Base-by-base conservation (phyloP, 1,140 invertebrate genomes). In the Parapsyche elsis region DNA sequence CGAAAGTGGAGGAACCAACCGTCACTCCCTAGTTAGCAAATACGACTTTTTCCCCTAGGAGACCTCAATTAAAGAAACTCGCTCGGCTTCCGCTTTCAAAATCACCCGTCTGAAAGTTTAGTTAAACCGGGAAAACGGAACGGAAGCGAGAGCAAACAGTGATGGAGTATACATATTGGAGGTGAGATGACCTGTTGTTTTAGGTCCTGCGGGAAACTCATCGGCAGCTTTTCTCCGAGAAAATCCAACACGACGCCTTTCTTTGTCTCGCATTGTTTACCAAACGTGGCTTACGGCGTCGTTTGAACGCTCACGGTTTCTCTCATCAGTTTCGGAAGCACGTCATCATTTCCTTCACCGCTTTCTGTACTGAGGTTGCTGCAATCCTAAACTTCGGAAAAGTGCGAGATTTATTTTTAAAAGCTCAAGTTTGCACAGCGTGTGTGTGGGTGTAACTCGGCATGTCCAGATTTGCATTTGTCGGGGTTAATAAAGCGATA, bases 391-490 rank as follows among this genome's bases (percentile, higher is more conserved):
- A n/a, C n/a, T n/a, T n/a, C n/a, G n/a, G n/a, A n/a, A n/a, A n/a
- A n/a, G n/a, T n/a, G n/a, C n/a, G n/a, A n/a, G n/a, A n/a, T n/a
- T n/a, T n/a, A 4, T 38, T 38, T 38, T 38, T 38, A 4, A 38
- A 38, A 38, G 30, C 2, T 7, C 30, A 38, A 4, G 30, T 38
- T 38, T 4, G 30, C 30, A 38, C 30, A 38, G 30, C 7, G 30
- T 38, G 30, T 38, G 30, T 38, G 30, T 38, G 30, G 30, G 30
- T 38, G 30, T 38, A 38, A 38, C 10, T 61, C 9, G 14, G 67
- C 12, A 24, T 46, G 71, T 67, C 26, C 24, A 64, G 75, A 64
- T 77, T 77, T 77, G 75, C 75, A 77, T 77, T 77, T 38, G 75
- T 77, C 49, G 38, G 21, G n/a, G 49, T 61, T 61, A 76, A 59